These are phyloP conservation scores for Rallus limicola DNA, from an alignment of 2,113 vertebrate species.

Conservation along the genomic window DNA sequence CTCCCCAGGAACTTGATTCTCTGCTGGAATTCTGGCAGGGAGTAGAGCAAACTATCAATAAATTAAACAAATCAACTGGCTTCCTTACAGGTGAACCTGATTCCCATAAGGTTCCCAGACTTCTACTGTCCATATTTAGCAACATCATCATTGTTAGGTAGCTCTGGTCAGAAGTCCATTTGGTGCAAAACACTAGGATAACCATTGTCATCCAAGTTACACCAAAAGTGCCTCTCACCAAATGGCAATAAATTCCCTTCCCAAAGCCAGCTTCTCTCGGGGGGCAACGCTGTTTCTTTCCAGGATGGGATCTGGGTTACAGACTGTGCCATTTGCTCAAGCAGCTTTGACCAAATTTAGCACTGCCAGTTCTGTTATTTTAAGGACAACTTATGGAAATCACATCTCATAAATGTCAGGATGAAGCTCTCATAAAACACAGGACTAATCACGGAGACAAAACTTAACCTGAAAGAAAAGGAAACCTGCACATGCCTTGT, in stretches of 20 bases:
- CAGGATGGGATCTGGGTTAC: not conserved
- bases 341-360: not conserved
- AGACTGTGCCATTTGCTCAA: not conserved
- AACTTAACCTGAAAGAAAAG: not conserved
- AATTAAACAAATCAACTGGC: not conserved
- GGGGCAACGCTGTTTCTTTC: not conserved
- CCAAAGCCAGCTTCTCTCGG: not conserved
- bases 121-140: not conserved
- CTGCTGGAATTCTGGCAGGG: not conserved
- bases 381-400: not conserved
- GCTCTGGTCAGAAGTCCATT: not conserved
- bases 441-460: not conserved
- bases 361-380: not conserved
- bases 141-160: not conserved
- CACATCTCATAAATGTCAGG: not conserved
- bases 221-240: not conserved
- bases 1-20: not conserved
- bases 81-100: not conserved
- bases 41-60: not conserved
- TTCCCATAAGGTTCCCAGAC: not conserved
- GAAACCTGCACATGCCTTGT: not conserved
- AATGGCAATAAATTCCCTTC: not conserved
- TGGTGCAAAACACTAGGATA: not conserved
- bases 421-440: not conserved
- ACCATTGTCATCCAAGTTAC: not conserved